Base-by-base conservation (phyloP, 2,888 invertebrate genomes). In the Liodrosophila aerea region DNA sequence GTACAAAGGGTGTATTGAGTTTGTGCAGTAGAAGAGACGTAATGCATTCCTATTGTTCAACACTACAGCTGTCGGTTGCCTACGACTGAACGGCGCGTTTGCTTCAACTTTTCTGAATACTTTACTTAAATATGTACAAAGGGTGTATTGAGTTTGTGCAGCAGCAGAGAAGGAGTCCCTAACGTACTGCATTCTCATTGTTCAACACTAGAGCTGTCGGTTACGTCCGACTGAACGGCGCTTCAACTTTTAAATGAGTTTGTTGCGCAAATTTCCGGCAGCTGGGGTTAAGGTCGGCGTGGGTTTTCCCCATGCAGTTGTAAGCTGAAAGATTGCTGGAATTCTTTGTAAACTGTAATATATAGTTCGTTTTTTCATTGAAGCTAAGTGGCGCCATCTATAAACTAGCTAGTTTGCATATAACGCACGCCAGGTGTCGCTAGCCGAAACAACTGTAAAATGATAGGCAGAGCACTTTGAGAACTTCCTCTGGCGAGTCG, bases 171-270 rank as follows among this genome's bases (percentile, higher is more conserved):
- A n/a, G n/a, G n/a, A n/a, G n/a, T n/a, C n/a, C n/a, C n/a, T n/a
- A n/a, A n/a, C n/a, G n/a, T n/a, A n/a, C n/a, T n/a, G n/a, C n/a
- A n/a, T n/a, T n/a, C n/a, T n/a, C n/a, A n/a, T n/a, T n/a, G n/a
- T n/a, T n/a, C n/a, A n/a, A n/a, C n/a, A n/a, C n/a, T n/a, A n/a
- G n/a, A n/a, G n/a, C 5, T 22, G 22, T 22, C 22, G 22, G 22
- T 22, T 22, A 5, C 22, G n/a, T 2, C 22, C 22, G 22, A 22
- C 22, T 22, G 22, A 22, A 22, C 22, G 5, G 22, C 22, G 3
- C 3, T 56, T 50, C 36, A 64, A 66, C 43, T 67, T 68, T 69
- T 52, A 69, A 72, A 64, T 69, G 53, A 68, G 60, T 73, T 73
- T 57, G 47, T 18, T 29, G 22, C 22, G 22, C 3, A 22, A 22